Conservation (phyloP, 2,113 vertebrate genomes). For the western clawed frog (Xenopus tropicalis) region UCB_Xtro_10.0 CM004446.2:79064001-79064500, state of each 20-base stretch:
- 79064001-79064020: too few species aligned
- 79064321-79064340: neutral
- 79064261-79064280: neutral
- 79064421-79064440: neutral
- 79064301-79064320: neutral
- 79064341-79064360: neutral
- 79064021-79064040: too few species aligned
- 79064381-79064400: neutral
- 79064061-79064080: too few species aligned
- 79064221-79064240: neutral
- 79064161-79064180: too few species aligned
- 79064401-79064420: too few species aligned
- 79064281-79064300: neutral
- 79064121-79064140: too few species aligned
- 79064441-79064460: slow-evolving; percentile 64
- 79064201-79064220: neutral
- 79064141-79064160: too few species aligned
- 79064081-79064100: too few species aligned
- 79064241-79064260: neutral
- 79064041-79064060: too few species aligned
- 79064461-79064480: slow-evolving; percentile 59
- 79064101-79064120: too few species aligned
- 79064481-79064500: slow-evolving; percentile 60
- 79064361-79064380: neutral
- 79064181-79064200: too few species aligned